Evolutionary conservation across 1,140 invertebrate species (phyloP), one percentile per base, ranked within the genome.

Genomic region (Lepidotrigona ventralis): DNA sequence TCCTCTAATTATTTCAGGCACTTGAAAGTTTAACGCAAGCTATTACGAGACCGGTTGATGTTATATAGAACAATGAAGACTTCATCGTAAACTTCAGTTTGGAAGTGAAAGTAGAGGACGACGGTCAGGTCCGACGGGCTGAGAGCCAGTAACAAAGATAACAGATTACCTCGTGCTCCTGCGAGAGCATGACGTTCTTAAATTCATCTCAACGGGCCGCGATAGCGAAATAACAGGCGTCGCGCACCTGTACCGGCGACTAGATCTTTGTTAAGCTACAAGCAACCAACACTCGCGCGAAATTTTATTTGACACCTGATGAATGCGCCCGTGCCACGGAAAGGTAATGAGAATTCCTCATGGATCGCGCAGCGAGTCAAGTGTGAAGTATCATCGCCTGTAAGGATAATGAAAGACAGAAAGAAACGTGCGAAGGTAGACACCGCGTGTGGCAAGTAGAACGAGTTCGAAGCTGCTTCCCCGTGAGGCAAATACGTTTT

Each of bases 271-370:
- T 88, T 88, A 87, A 87, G 78, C 26, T 85, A 85, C 84, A 78
- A 87, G 82, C 66, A 85, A 87, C 64, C 74, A 60, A 79, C 70
- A 76, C 68, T 33, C 29, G 53, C 74, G 83, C 64, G 86, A 85
- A 33, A 88, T 88, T 88, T 88, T 88, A 88, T 88, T 88, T 88
- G 86, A 88, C 86, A 88, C 86, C 83, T 88, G 86, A 88, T 87
- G 86, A 88, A 88, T 88, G 86, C 82, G 78, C 86, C 75, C 75
- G 83, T 66, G 74, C 83, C 79, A 64, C 75, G 83, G 39, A 79
- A 87, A 86, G 86, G 74, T 88, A 87, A 88, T 88, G 86, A 88
- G 86, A 88, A 88, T 88, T 88, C 83, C 78, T 64, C 39, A 8
- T 46, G 58, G 70, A 87, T 88, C 86, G 82, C 69, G 70, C 58